These are phyloP conservation scores for Merops nubicus DNA, from an alignment of 2,113 vertebrate species.

Conservation along the genomic window DNA sequence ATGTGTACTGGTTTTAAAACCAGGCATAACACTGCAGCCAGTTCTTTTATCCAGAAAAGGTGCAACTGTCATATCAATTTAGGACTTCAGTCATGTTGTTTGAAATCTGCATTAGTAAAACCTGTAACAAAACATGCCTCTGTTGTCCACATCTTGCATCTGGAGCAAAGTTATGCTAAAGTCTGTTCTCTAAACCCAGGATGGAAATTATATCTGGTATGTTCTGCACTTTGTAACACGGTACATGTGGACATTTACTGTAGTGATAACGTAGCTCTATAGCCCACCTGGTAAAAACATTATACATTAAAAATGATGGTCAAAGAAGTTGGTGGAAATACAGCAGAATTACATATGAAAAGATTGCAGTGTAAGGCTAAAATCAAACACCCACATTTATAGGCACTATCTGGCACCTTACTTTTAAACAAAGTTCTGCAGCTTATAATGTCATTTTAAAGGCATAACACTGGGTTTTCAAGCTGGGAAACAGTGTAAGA, in stretches of 20 bases:
- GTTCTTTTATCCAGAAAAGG: slow-evolving; percentile 62
- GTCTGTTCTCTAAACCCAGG: slow-evolving; percentile 37
- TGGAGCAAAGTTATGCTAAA: slow-evolving; percentile 52
- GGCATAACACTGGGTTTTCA: slow-evolving; percentile 16
- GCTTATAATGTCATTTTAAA: background rate
- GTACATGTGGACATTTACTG: background rate
- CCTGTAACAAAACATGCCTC: slow-evolving; percentile 32
- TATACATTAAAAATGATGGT: slow-evolving; percentile 43
- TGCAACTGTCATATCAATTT: slow-evolving; percentile 71
- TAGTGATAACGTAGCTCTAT: slow-evolving; percentile 28
- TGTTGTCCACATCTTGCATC: slow-evolving; percentile 47
- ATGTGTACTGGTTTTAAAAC: slow-evolving; percentile 62
- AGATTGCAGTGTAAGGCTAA: background rate
- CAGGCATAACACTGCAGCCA: slow-evolving; percentile 38
- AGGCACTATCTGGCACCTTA: background rate
- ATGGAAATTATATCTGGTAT: slow-evolving; percentile 38
- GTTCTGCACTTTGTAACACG: slow-evolving; percentile 57
- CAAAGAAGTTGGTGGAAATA: background rate
- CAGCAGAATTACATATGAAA: slow-evolving; percentile 6
- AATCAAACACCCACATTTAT: slow-evolving; percentile 35
- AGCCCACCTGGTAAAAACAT: slow-evolving; percentile 61
- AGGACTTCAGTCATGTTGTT: slow-evolving; percentile 71
- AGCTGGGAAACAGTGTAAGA: background rate
- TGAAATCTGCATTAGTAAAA: slow-evolving; percentile 65
- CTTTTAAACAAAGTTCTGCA: slow-evolving; percentile 11